Evolutionary conservation across 2,888 invertebrate genomes (phyloP), one percentile per base, ranked within the genome.

Genomic region (Polydrusus cervinus): DNA sequence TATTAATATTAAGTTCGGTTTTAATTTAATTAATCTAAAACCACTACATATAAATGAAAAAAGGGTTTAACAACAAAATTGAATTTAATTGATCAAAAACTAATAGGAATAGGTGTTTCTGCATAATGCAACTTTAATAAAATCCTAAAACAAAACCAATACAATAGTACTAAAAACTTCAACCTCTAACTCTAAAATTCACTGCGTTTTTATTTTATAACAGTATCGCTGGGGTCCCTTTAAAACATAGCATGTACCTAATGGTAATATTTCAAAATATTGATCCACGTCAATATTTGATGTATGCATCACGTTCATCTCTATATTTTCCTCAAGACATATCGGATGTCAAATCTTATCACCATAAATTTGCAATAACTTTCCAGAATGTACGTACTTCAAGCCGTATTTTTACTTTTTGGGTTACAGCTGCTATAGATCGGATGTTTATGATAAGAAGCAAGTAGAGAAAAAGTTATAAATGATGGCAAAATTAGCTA

Each of bases 311-410:
- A 38, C 70, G 61, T 47, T 16, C 16, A 47, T 16, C 47, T 16
- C 34, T 62, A 62, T 47, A 70, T 70, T 51, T 61, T 49, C 40
- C 10, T 11, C 18, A 49, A 70, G 60, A 61, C 30, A 60, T 70
- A 70, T 61, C 62, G 47, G 18, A 57, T 45, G 60, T 70, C 60
- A 62, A 70, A 51, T 70, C 62, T 51, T 66, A 66, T 66, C 45
- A 34, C 25, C 53, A 53, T 53, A 53, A 53, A 53, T 53, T 25
- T 30, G 53, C 53, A 53, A 53, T 53, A 53, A 30, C 53, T 53
- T 53, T 30, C 30, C n/a, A 10, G n/a, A 53, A 53, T 30, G 20
- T 34, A 34, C 34, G 34, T 53, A 53, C 30, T 51, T 20, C 13
- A 20, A 20, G 18, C n/a, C 20, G 20, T 51, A 51, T 51, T 18